A percentile compares a stretch with the other conserved stretches of the same genome.
Conservation (phyloP, 53 echinoderm and acorn worm genomes). For the Holothuria leucospilota region DNA sequence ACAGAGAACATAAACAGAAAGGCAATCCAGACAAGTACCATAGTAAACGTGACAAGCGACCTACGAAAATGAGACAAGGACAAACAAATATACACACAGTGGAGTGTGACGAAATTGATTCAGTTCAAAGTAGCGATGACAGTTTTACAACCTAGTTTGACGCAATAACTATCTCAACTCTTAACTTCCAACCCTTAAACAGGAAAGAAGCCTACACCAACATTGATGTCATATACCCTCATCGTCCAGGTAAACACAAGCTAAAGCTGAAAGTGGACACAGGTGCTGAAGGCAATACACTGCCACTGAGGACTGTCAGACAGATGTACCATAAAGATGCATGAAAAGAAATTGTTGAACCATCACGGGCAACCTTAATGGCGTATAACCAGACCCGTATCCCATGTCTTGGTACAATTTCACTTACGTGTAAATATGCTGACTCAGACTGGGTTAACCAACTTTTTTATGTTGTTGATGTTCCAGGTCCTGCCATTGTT, state of each 20-base stretch:
- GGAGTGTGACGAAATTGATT: conserved; percentile 25
- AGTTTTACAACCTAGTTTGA: not conserved
- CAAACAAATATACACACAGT: conserved; percentile 4
- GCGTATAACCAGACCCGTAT: conserved; percentile 64
- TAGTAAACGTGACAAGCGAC: conserved; percentile 18
- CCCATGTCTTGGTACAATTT: conserved; percentile 51
- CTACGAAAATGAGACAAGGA: not conserved
- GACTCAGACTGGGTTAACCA: conserved; percentile 49
- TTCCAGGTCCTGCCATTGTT: conserved; percentile 67
- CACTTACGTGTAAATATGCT: conserved; percentile 48
- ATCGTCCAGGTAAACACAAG: no score
- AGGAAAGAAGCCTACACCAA: no score
- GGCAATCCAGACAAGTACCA: conserved; percentile 47
- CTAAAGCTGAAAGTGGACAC: conserved; percentile 63
- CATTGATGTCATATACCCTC: no score
- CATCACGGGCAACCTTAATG: conserved; percentile 36
- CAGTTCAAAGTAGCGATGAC: not conserved
- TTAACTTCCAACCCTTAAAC: not conserved
- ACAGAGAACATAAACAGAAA: no score
- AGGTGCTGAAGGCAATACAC: no score
- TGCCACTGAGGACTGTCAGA: conserved; percentile 40
- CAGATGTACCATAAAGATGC: conserved; percentile 57
- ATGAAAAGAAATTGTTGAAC: conserved; percentile 58
- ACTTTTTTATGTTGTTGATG: conserved; percentile 64
- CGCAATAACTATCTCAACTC: no score